Evolutionary conservation across 2,888 invertebrate genomes (phyloP).

Genomic region (Eristalinus aeneus): DNA sequence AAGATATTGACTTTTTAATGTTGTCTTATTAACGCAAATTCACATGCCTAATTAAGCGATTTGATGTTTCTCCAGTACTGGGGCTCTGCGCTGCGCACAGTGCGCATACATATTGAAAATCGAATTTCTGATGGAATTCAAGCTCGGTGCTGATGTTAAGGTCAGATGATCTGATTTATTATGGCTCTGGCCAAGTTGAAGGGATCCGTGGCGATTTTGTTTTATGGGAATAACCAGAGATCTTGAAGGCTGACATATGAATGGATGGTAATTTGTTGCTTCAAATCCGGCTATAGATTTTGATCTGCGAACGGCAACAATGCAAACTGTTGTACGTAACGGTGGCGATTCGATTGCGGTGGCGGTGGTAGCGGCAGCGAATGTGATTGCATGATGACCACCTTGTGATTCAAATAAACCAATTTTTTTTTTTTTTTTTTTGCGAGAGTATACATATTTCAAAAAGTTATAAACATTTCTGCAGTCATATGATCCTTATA

Average conservation of each 20-base stretch:
- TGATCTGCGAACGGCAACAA: background rate
- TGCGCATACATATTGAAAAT: conserved; percentile 27
- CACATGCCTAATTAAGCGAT: conserved; percentile 43
- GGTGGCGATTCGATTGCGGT: background rate
- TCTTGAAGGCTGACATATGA: conserved; percentile 21
- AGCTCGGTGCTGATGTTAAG: conserved; percentile 27
- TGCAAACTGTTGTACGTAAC: background rate
- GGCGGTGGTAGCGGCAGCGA: too few relatives aligned
- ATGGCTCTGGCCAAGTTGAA: background rate
- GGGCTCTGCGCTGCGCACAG: background rate
- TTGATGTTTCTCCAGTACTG: conserved; percentile 9
- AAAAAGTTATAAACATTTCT: background rate
- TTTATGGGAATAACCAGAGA: conserved; percentile 11
- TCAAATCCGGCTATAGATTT: background rate
- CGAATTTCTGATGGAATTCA: conserved; percentile 12
- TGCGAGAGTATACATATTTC: background rate
- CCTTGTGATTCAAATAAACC: background rate
- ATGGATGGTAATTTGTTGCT: background rate
- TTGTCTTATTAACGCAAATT: conserved; percentile 45
- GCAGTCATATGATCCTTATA: background rate
- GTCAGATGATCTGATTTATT: conserved; percentile 58
- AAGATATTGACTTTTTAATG: conserved; percentile 43
- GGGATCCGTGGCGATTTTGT: background rate
- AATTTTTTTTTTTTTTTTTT: background rate
- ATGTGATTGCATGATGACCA: background rate